These are phyloP conservation scores for Brachyhypopomus occidentalis DNA, from an alignment of 2,113 vertebrate species.

Conservation along the genomic window DNA sequence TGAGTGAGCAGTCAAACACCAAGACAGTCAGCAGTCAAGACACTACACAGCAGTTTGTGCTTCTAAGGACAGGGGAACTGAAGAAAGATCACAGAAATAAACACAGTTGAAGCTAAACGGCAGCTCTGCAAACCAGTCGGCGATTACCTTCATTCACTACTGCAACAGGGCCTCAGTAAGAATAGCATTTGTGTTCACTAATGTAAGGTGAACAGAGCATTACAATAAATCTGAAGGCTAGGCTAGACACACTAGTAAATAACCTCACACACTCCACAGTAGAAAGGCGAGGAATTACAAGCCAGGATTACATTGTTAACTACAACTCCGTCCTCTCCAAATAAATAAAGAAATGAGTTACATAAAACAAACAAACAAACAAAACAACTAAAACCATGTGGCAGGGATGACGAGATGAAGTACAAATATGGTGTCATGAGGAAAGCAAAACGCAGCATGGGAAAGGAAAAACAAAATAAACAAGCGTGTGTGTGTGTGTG, in stretches of 20 bases:
- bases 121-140: no score
- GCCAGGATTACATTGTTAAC: slow-evolving; percentile 1
- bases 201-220: not conserved
- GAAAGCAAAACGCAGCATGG: slow-evolving; percentile 31
- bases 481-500: slow-evolving; percentile 17
- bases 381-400: slow-evolving; percentile 20
- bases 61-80: no score
- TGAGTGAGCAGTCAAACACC: not conserved
- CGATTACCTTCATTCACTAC: no score
- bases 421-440: slow-evolving; percentile 15
- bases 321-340: slow-evolving; percentile 7
- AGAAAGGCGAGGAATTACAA: not conserved
- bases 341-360: not conserved
- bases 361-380: slow-evolving; percentile 19
- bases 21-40: not conserved
- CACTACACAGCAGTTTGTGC: slow-evolving; percentile 8
- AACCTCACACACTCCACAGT: not conserved
- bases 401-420: slow-evolving; percentile 18
- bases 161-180: no score
- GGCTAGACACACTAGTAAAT: not conserved
- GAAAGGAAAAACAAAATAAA: slow-evolving; percentile 40
- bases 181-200: not conserved
- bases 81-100: no score
- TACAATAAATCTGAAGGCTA: not conserved
- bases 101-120: no score